Base-by-base conservation (phyloP, 2,113 vertebrate genomes). In the Cebus imitator region DNA sequence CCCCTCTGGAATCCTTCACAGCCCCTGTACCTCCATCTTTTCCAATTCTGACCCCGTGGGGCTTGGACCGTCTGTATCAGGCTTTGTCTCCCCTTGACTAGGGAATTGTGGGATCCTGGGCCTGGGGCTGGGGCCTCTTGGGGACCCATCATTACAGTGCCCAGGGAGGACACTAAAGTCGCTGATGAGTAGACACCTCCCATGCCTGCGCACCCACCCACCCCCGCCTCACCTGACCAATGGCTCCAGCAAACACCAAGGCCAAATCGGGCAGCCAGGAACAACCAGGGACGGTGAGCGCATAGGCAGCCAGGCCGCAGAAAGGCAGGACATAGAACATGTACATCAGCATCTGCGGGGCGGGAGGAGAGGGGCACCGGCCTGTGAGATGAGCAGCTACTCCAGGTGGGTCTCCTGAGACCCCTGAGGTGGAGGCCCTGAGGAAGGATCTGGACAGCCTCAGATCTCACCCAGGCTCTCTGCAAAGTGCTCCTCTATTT, bases 251-350 rank as follows among this genome's bases (percentile, higher is more conserved):
- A 1, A 98, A 98, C 96, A 99, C 98, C 80, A 99, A 55, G 14
- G 99, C 99, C 99, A 99, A 99, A 98, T 99, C 99, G 0, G 99
- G 98, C 99, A 99, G 98, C 99, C 99, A 99, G 20, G 98, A 98
- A 97, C 99, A 99, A 16, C 99, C 99, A 0, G 99, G 99, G 80
- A 97, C 97, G 11, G 99, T 91, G 96, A 99, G 99, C 17, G 98
- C 99, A 0, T 99, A 99, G 82, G 98, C 66, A 91, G 98, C 99
- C 11, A 99, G 98, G 66, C 98, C 98, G 61, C 99, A 96, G 98
- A 99, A 98, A 7, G 99, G 99, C 37, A 99, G 98, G 13, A 97
- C 94, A 7, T 99, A 99, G 98, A 99, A 99, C 91, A 99, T 94
- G 61, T 98, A 98, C 83, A 99, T 97, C 98, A 99, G 98, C 99